Evolutionary conservation across 2,113 vertebrate species (phyloP).

Genomic region (Silurus glanis): DNA sequence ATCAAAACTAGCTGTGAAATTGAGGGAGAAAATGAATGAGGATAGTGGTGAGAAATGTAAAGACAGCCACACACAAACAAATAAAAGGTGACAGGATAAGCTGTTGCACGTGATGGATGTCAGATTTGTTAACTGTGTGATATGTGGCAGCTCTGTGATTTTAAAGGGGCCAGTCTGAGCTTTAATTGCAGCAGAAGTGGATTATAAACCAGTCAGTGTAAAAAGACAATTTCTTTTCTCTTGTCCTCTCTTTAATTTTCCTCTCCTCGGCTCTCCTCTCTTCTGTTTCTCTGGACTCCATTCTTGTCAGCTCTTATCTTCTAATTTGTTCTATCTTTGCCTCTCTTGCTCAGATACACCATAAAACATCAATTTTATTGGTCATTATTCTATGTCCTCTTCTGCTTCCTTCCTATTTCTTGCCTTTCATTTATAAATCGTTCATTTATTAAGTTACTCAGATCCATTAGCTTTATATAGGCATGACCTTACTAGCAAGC

Average conservation of each 20-base stretch:
- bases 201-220: not conserved
- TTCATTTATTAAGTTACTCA: not conserved
- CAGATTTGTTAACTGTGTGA: conserved; percentile 31
- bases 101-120: conserved; percentile 51
- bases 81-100: not conserved
- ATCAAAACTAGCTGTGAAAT: conserved; percentile 1
- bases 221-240: not conserved
- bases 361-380: not conserved
- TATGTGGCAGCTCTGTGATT: conserved; percentile 23
- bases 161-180: conserved; percentile 49
- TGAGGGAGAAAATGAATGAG: not conserved
- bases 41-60: not conserved
- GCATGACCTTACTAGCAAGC: not conserved
- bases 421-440: not conserved
- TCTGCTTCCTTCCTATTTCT: not conserved
- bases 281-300: not conserved
- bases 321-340: not conserved
- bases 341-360: not conserved
- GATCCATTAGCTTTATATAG: not conserved
- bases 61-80: not conserved
- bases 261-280: not conserved
- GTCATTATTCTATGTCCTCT: not conserved
- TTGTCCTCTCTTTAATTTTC: not conserved
- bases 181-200: conserved; percentile 56
- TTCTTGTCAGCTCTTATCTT: not conserved